Conservation (phyloP, 1,140 invertebrate genomes). For the Nephila pilipes region DNA sequence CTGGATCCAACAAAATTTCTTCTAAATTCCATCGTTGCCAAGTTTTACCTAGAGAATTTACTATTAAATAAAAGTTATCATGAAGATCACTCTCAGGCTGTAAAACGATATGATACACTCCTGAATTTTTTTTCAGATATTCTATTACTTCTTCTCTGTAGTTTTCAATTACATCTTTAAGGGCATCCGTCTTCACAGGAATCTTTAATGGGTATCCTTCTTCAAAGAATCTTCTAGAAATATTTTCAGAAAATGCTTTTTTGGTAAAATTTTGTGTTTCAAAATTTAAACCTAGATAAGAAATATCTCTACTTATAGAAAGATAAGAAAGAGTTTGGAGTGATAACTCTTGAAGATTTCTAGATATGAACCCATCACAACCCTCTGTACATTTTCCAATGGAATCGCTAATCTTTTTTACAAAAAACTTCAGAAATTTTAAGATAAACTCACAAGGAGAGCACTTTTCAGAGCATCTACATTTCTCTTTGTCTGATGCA, state of each 20-base stretch:
- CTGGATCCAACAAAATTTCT: slow-evolving; percentile 64
- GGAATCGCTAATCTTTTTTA: background rate
- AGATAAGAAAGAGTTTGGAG: slow-evolving; percentile 53
- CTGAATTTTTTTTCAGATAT: slow-evolving; percentile 56
- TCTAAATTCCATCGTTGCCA: slow-evolving; percentile 70
- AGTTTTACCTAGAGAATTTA: slow-evolving; percentile 65
- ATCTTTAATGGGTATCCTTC: slow-evolving; percentile 62
- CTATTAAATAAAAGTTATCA: slow-evolving; percentile 44
- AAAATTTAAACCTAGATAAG: slow-evolving; percentile 43
- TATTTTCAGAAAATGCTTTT: background rate
- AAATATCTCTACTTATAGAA: slow-evolving; percentile 39
- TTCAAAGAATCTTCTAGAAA: background rate
- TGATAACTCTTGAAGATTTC: slow-evolving; percentile 62
- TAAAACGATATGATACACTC: slow-evolving; percentile 47
- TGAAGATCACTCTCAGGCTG: slow-evolving; percentile 42
- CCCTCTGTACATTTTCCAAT: slow-evolving; percentile 40
- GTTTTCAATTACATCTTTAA: slow-evolving; percentile 63
- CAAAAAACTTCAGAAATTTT: slow-evolving; percentile 49
- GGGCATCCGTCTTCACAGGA: background rate
- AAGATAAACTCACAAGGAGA: slow-evolving; percentile 55
- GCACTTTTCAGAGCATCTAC: slow-evolving; percentile 39
- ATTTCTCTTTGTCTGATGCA: background rate
- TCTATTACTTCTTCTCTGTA: slow-evolving; percentile 40
- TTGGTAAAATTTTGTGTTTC: slow-evolving; percentile 23
- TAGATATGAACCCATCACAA: slow-evolving; percentile 55